These are phyloP conservation scores for Gobio gobio DNA, from an alignment of 2,113 vertebrate species.

Conservation along the genomic window DNA sequence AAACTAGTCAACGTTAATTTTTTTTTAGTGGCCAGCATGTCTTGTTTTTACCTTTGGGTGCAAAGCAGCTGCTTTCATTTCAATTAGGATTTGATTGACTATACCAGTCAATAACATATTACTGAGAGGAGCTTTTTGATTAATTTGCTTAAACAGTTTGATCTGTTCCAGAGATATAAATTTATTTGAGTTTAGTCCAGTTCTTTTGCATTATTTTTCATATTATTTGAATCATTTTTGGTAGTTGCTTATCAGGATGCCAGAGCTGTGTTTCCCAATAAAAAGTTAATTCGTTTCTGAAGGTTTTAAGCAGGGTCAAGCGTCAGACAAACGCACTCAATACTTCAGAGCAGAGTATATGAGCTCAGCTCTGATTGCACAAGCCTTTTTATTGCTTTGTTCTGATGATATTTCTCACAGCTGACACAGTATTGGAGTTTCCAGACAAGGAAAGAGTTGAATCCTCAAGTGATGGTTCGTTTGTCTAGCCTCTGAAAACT, in stretches of 20 bases:
- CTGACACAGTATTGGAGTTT: constrained; percentile 19
- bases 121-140: constrained; percentile 2
- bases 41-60: neutral
- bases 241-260: neutral
- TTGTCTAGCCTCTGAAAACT: constrained; percentile 6
- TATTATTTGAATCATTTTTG: neutral
- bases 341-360: neutral
- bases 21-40: neutral
- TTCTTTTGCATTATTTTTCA: neutral
- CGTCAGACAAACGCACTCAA: constrained; percentile 1
- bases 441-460: constrained; percentile 8
- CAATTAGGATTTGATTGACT: neutral
- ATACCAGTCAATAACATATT: neutral
- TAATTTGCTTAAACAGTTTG: neutral
- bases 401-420: constrained; percentile 22
- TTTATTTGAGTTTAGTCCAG: neutral
- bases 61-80: neutral
- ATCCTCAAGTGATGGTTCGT: constrained; percentile 13
- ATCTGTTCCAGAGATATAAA: neutral
- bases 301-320: constrained; percentile 6
- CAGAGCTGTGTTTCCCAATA: neutral
- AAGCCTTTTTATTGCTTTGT: constrained; percentile 18
- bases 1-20: too few relatives aligned
- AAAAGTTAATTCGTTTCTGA: neutral
- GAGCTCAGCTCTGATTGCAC: constrained; percentile 3